Evolutionary conservation across 2,113 vertebrate genomes (phyloP), one percentile per base, ranked within the genome.

Genomic region (Falcunculus frontatus): DNA sequence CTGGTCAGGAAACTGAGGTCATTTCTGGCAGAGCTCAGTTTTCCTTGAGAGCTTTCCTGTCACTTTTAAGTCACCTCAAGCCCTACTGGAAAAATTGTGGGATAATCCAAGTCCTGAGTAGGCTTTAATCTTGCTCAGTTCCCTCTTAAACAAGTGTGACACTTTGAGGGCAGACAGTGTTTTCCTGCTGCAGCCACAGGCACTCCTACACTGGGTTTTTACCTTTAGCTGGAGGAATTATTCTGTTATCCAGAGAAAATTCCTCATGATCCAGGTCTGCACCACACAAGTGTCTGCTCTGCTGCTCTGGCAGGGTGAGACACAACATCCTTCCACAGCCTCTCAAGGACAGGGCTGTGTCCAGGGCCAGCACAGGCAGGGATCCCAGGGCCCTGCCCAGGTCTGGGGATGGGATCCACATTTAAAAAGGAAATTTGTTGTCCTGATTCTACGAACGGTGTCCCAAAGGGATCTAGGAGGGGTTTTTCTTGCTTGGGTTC

Each of bases 61-160:
- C 85, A 6, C 30, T 88, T 80, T 20, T 7, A 50, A 47, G 75
- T 74, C 74, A 62, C 68, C 79, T 93, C 82, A 63, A 73, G 6
- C 74, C 78, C 67, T 67, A 0, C 70, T 67, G 87, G 84, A 70
- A 81, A 93, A 88, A 70, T 0, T 35, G 75, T 55, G 32, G 63
- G 67, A 39, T 70, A 87, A 93, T 63, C 68, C 67, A 47, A 47
- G 67, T 70, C 62, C 57, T 47, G 42, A 87, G 93, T 67, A 94
- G 78, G 42, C 84, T 95, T 95, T 92, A 67, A 75, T 93, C 62
- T 87, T 33, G 67, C 67, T 94, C 63, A 35, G 64, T 68, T 88
- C 47, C 25, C 13, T 25, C 39, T 70, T 91, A 90, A 95, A 27
- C 5, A 25, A 65, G 52, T 20, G 72, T 93, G 95, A 91, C 85